phyloP scores from a whole-genome alignment of 2,113 vertebrate genomes.

The Tauraco erythrolophus region DNA sequence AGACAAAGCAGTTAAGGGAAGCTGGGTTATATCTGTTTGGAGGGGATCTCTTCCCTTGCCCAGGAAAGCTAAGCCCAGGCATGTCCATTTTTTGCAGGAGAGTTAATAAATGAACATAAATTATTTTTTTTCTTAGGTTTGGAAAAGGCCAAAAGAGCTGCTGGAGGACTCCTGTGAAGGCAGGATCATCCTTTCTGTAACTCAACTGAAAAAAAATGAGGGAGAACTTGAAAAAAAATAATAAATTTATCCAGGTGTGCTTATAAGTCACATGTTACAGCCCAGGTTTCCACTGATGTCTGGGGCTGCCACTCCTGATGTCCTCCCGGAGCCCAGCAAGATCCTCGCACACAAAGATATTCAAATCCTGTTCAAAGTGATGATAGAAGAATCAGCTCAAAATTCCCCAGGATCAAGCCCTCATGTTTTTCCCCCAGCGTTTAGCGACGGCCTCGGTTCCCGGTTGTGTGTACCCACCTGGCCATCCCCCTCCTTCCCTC shows the following conservation, averaged over 20 bases:
- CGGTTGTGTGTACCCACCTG: no score
- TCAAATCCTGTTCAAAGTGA: neutral
- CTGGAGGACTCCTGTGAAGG: neutral
- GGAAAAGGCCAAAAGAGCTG: neutral
- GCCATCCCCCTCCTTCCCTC: rapidly evolving
- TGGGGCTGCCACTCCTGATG: neutral
- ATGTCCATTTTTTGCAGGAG: neutral
- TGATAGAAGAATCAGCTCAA: neutral
- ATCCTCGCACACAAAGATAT: neutral
- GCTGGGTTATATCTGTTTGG: neutral
- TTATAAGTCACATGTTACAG: neutral
- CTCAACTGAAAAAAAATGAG: neutral
- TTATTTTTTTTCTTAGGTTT: neutral
- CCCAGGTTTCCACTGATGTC: neutral
- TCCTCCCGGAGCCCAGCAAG: neutral
- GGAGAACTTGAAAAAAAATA: neutral
- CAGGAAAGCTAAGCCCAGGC: neutral
- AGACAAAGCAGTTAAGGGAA: neutral
- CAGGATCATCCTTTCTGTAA: neutral
- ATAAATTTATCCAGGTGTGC: neutral
- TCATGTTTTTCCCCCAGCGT: neutral
- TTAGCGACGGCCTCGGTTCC: rapidly evolving
- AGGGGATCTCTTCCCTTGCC: neutral
- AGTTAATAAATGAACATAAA: neutral
- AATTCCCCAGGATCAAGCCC: neutral